Evolutionary conservation across 1,140 invertebrate genomes (phyloP), one percentile per base, ranked within the genome.

Genomic region (Panagrolaimus sp.): DNA sequence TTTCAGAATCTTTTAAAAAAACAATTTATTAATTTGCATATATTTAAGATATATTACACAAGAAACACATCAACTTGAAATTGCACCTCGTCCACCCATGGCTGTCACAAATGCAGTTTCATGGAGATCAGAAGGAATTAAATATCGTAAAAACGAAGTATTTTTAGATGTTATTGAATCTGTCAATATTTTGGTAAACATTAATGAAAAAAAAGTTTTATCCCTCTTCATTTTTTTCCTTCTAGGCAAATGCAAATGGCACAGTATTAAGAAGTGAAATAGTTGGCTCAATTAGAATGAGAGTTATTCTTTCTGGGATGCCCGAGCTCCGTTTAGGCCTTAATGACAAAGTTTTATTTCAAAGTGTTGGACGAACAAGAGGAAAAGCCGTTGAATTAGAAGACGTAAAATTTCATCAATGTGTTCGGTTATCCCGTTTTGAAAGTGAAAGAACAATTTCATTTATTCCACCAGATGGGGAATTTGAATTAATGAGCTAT

Each of bases 131-230:
- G 96, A 99, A 84, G 95, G 95, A 1, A 94, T 99, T 63, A 98
- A 98, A 82, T 99, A 99, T 85, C 88, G 96, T 52, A 99, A 98
- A 85, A 99, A 99, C 86, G 96, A 99, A 88, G 96, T 99, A 1
- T 99, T 99, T 81, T 87, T 99, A 0, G 96, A 99, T 88, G 96
- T 99, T 4, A 98, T 99, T 76, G 96, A 99, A 84, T 96, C 93
- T 15, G 94, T 99, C 1, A 98, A 99, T 86, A 86, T 99, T 63
- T 84, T 98, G 81, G 88, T 89, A 80, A 84, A 86, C 77, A 38
- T 2, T 38, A 63, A 48, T 45, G 9, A n/a, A 47, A 21, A 71
- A 38, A 10, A 12, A 24, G 2, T 38, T 0, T 6, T 14, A 10
- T 17, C 21, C 15, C 65, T 14, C 3, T 71, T 12, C 15, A 14